phyloP scores from a whole-genome alignment of 2,113 vertebrate genomes.

The Balaenoptera acutorostrata region DNA sequence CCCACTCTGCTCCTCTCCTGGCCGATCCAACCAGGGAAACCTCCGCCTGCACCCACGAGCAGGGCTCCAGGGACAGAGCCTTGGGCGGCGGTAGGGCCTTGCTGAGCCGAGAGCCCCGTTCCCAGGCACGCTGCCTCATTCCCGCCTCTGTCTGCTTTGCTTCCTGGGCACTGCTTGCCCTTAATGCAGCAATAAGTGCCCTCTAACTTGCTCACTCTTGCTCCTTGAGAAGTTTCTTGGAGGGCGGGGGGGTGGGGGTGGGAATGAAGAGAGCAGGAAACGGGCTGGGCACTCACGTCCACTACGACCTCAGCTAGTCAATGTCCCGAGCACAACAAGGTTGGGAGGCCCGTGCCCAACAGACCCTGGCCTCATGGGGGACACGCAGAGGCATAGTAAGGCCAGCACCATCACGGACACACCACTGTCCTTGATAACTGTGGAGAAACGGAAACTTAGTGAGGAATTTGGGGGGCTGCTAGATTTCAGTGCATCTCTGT shows the following conservation, averaged over 20 bases:
- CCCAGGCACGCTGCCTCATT: rapidly evolving
- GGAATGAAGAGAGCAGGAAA: background rate
- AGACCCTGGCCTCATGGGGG: background rate
- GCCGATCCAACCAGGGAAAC: background rate
- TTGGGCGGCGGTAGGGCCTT: background rate
- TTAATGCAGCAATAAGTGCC: background rate
- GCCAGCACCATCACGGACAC: background rate
- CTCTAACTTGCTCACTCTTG: background rate
- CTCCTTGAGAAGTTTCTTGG: background rate
- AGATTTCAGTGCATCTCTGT: background rate
- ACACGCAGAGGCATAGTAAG: background rate
- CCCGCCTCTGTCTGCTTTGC: background rate
- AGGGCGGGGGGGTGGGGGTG: no score
- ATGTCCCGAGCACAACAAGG: no score
- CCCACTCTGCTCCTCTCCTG: background rate
- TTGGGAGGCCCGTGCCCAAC: background rate
- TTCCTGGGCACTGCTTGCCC: background rate
- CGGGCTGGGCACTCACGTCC: background rate
- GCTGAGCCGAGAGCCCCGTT: background rate
- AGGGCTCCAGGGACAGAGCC: background rate
- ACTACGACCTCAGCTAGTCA: background rate
- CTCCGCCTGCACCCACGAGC: background rate
- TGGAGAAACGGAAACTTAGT: background rate
- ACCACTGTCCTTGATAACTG: rapidly evolving
- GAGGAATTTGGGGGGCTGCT: no score